A percentile compares a stretch with the other conserved stretches of the same genome.
phyloP scores from a whole-genome alignment of 2,888 invertebrate genomes.

The Thymelicus lineola region DNA sequence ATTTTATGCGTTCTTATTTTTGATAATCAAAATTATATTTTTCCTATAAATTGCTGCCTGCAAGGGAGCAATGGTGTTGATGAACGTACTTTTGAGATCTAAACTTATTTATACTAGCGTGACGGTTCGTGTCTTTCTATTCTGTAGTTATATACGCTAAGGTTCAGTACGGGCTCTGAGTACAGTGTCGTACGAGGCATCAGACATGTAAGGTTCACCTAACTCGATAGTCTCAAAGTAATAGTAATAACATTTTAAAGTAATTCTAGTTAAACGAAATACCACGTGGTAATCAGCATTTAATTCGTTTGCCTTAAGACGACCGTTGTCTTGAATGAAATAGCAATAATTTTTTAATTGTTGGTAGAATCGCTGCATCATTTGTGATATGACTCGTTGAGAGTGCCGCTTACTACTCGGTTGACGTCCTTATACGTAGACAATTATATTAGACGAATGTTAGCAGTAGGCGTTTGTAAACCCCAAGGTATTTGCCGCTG shows the following conservation, averaged over 20 bases:
- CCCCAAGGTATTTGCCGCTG: constrained; percentile 59
- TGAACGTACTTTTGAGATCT: constrained; percentile 73
- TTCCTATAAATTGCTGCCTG: constrained; percentile 74
- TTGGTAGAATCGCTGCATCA: constrained; percentile 76
- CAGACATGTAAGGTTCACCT: constrained; percentile 55
- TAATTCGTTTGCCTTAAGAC: constrained; percentile 76
- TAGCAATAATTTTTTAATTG: constrained; percentile 78
- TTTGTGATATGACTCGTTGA: constrained; percentile 78
- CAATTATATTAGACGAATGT: constrained; percentile 80
- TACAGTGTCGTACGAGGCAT: constrained; percentile 49
- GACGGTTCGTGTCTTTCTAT: constrained; percentile 68
- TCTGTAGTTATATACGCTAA: constrained; percentile 58
- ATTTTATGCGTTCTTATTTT: constrained; percentile 76
- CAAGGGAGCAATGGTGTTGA: constrained; percentile 66
- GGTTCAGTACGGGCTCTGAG: constrained; percentile 52
- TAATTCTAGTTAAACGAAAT: constrained; percentile 51
- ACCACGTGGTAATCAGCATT: constrained; percentile 64
- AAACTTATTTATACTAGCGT: constrained; percentile 67
- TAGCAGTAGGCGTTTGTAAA: constrained; percentile 73
- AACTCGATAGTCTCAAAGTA: constrained; percentile 53
- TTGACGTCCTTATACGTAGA: constrained; percentile 81
- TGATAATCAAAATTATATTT: constrained; percentile 81
- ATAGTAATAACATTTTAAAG: constrained; percentile 53
- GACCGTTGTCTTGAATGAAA: constrained; percentile 68
- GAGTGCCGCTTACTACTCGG: constrained; percentile 77